Percentiles rank a stretch among this genome's conserved stretches.
phyloP scores from a whole-genome alignment of 1,140 invertebrate species.

The Scaptomyza pallida region DNA sequence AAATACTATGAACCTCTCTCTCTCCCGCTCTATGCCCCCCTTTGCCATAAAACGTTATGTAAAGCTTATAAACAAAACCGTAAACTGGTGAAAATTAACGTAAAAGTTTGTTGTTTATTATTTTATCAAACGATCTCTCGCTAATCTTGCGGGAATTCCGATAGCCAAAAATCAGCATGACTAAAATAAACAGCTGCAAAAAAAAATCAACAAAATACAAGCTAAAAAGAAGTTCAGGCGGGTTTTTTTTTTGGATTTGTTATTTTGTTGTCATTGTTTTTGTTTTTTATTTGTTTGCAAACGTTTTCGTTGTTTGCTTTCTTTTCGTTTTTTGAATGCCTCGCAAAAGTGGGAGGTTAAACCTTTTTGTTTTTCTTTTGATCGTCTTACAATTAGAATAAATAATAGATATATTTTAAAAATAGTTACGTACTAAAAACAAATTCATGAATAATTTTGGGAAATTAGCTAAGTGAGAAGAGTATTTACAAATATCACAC shows the following conservation, averaged over 20 bases:
- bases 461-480: conserved; percentile 45
- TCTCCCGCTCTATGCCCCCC: too few species aligned
- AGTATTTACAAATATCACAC: conserved; percentile 69
- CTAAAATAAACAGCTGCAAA: conserved; percentile 53
- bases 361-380: conserved; percentile 24
- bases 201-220: too few species aligned
- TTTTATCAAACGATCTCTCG: conserved; percentile 49
- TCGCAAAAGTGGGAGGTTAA: conserved; percentile 6
- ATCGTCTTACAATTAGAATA: conserved; percentile 68
- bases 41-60: conserved; percentile 65
- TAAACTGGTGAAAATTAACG: conserved; percentile 44
- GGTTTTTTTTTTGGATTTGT: conserved; percentile 52
- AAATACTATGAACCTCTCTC: conserved; percentile 34
- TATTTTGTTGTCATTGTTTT: conserved; percentile 51
- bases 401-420: conserved; percentile 71
- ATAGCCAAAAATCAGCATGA: conserved; percentile 76
- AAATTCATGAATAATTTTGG: conserved; percentile 50
- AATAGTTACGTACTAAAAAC: conserved; percentile 61
- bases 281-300: conserved; percentile 51
- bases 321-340: conserved; percentile 53
- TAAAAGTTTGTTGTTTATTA: conserved; percentile 70
- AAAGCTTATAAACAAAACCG: conserved; percentile 28
- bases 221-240: conserved; percentile 18
- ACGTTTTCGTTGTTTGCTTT: conserved; percentile 58
- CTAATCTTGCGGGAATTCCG: conserved; percentile 68